Percentiles rank a stretch among this genome's conserved stretches.
Conservation (phyloP, 2,888 invertebrate species). For the Polyommatus icarus region DNA sequence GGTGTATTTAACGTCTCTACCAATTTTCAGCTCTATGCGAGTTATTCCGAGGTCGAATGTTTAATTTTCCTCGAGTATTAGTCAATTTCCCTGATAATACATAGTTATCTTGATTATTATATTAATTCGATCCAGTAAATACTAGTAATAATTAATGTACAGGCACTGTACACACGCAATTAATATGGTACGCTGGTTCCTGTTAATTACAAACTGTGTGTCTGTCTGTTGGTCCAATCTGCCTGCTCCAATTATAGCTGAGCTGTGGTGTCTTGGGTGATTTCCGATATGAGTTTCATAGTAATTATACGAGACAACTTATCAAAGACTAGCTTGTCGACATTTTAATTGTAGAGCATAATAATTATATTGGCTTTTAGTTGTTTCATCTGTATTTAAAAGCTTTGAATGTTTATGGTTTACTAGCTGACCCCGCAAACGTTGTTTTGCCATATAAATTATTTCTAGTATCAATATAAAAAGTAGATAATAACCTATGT, state of each 20-base stretch:
- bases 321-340: not conserved
- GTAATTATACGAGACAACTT: not conserved
- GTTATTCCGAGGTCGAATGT: too few relatives aligned
- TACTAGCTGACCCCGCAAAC: too few relatives aligned
- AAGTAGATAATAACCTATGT: too few relatives aligned
- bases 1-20: too few relatives aligned
- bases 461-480: too few relatives aligned
- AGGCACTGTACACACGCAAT: slow-evolving; percentile 14
- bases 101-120: not conserved
- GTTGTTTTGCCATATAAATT: too few relatives aligned
- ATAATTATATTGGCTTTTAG: not conserved
- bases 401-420: too few relatives aligned
- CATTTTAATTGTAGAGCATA: not conserved
- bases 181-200: slow-evolving; percentile 16
- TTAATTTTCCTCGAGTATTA: too few relatives aligned
- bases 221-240: slow-evolving; percentile 28
- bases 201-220: slow-evolving; percentile 27
- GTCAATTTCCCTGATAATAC: not conserved
- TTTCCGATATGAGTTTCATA: slow-evolving; percentile 13
- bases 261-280: not conserved
- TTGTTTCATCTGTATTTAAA: too few relatives aligned
- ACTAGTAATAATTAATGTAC: not conserved
- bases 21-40: too few relatives aligned
- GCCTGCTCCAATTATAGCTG: slow-evolving; percentile 17
- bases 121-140: slow-evolving; percentile 1